These are phyloP conservation scores for Nephila pilipes DNA, from an alignment of 1,140 invertebrate species.

Conservation along the genomic window DNA sequence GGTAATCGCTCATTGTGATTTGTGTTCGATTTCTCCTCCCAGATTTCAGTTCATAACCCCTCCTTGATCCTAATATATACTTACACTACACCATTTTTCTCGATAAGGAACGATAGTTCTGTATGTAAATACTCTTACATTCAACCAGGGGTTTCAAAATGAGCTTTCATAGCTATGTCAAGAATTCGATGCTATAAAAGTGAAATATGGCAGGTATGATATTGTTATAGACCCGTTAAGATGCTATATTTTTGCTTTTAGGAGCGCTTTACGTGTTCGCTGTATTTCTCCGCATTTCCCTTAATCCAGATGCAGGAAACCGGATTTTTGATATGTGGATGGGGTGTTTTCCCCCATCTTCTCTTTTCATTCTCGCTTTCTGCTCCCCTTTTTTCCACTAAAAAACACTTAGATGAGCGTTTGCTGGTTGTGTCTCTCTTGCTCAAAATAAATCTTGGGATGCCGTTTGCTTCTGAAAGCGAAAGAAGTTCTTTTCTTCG, in stretches of 20 bases:
- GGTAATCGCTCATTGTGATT: slow-evolving; percentile 19
- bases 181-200: slow-evolving; percentile 65
- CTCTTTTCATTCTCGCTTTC: neutral
- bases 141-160: slow-evolving; percentile 23
- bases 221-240: slow-evolving; percentile 71
- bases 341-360: neutral
- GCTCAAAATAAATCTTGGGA: slow-evolving; percentile 2
- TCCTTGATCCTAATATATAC: slow-evolving; percentile 54
- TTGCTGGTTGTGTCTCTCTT: neutral
- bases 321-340: slow-evolving; percentile 60
- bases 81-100: slow-evolving; percentile 45
- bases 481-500: neutral
- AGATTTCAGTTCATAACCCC: neutral
- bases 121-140: slow-evolving; percentile 63
- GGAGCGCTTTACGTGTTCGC: slow-evolving; percentile 48
- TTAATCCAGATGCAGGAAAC: slow-evolving; percentile 52
- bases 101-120: slow-evolving; percentile 38
- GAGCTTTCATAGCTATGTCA: slow-evolving; percentile 56
- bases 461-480: neutral
- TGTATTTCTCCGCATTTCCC: slow-evolving; percentile 10
- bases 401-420: slow-evolving; percentile 31
- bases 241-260: slow-evolving; percentile 73
- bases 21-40: neutral
- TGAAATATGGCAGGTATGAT: slow-evolving; percentile 73
- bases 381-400: neutral